Base-by-base conservation (phyloP, 30 jellyfish, hydroid and myxozoan species). In the Cassiopea andromeda region DNA sequence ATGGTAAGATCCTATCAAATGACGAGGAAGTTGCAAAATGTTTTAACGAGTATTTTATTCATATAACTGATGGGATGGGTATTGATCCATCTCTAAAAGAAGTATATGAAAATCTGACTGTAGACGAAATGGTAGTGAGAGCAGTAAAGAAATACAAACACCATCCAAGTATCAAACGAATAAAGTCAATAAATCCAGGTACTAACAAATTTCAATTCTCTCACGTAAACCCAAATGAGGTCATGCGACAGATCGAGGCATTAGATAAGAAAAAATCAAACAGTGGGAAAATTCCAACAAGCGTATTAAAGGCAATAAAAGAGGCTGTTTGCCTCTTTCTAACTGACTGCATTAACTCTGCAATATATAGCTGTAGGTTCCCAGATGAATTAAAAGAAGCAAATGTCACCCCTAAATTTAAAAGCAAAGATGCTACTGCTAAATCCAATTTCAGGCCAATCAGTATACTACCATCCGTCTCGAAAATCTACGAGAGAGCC, bases 341-440 rank as follows among this genome's bases (percentile, higher is more conserved):
- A 15, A 78, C 88, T 27, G 78, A 78, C 59, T 78, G 88, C 77
- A 54, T 49, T 4, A 78, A 78, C 88, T 48, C 77, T 61, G 57
- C 88, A 7, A 49, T 48, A 16, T 43, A 46, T 78, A 45, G 50
- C 43, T 78, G 15, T 43, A 54, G 66, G 46, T 74, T 74, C 48
- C 83, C 83, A 19, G 66, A 74, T 44, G 83, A 74, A 74, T 50
- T 7, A 17, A 74, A 74, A 50, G 64, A 74, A 38, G 83, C 83
- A n/a, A 6, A 74, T 74, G 66, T 74, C 67, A 19, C 83, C 17
- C 70, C 83, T 46, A 46, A 19, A 1, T 74, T 44, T 50, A 74
- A 74, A 46, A 50, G 64, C 45, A 12, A 16, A 1, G 83, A 38
- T 18, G 46, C 83, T 16, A 74, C 83, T 15, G 14, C 64, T 16